Base-by-base conservation (phyloP, 2,888 invertebrate species). In the Saturnia pavonia region DNA sequence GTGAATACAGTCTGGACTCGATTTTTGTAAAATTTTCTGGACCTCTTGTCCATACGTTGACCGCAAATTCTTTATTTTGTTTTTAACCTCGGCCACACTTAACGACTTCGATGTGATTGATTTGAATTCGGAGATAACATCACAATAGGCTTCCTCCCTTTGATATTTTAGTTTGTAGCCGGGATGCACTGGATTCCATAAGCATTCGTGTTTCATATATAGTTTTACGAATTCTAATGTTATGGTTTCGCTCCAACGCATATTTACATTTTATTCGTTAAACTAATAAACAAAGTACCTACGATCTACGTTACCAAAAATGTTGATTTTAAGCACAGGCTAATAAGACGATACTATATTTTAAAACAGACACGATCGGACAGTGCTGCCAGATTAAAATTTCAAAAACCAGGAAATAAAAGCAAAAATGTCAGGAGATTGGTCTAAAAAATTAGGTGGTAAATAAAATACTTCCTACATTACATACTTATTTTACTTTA, bases 41-140 rank as follows among this genome's bases (percentile, higher is more conserved):
- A 94, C 86, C 83, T 94, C 89, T 76, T 94, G 94, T 16, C 84
- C 80, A 68, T 94, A 94, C 0, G 94, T 94, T 22, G 92, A 91
- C 72, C 94, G 82, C 14, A 94, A 80, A 74, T 91, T 94, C 76
- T 92, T 94, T 57, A 94, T 94, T 81, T 94, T 94, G 75, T 87
- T 85, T 81, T 91, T 94, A 2, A 94, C 88, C 80, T 94, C 94
- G 0, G 85, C 57, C 25, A 25, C 25, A 25, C 25, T 57, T 27
- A 57, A 57, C 25, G 25, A 25, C 14, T 57, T 57, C 25, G 14
- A 25, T 25, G 57, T 57, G 14, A 14, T 57, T 1, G 57, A 57
- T 57, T 57, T 57, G 22, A 57, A 57, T 57, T 57, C 57, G 9
- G 57, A 25, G 11, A 25, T 57, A 0, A 57, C 12, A 57, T 25